These are phyloP conservation scores for Cotesia glomerata DNA, from an alignment of 1,140 invertebrate species.

Conservation along the genomic window DNA sequence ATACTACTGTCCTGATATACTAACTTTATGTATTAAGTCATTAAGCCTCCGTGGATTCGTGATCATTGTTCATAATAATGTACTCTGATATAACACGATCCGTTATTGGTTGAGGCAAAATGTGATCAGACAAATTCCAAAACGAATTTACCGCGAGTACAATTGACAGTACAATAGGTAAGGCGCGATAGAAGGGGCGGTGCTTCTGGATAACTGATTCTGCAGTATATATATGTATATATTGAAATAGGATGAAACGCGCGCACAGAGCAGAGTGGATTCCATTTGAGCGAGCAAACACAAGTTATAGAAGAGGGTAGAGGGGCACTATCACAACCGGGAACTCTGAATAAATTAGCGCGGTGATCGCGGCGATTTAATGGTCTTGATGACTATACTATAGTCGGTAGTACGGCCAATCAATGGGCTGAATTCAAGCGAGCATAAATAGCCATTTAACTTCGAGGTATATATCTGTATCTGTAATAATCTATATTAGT, in stretches of 20 bases:
- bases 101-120: not conserved
- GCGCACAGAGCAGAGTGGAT: conserved; percentile 17
- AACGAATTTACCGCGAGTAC: not conserved
- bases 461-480: not conserved
- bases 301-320: not conserved
- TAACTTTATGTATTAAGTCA: no score
- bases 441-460: not conserved
- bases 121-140: conserved; percentile 3
- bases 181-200: not conserved
- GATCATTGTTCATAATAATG: no score
- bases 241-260: not conserved
- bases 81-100: not conserved
- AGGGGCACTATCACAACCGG: not conserved
- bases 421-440: not conserved
- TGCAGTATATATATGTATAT: not conserved
- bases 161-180: not conserved
- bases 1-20: no score
- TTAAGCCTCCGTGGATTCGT: no score
- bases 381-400: not conserved
- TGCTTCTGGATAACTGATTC: not conserved
- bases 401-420: not conserved
- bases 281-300: not conserved
- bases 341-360: conserved; percentile 32
- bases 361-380: conserved; percentile 14
- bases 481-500: not conserved